phyloP scores from a whole-genome alignment of 2,888 invertebrate genomes.

The Cephalotes varians region DNA sequence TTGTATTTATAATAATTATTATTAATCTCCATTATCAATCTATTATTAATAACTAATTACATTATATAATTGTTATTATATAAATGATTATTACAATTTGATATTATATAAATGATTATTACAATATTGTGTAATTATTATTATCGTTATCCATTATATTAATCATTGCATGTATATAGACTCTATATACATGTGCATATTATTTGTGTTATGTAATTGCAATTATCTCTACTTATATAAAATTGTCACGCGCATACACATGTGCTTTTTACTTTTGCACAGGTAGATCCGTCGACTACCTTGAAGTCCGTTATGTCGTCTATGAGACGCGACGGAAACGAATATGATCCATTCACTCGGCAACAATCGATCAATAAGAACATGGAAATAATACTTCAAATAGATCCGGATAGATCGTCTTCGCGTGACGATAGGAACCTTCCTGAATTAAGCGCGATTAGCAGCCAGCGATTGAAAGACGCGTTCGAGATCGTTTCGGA shows the following conservation, averaged over 20 bases:
- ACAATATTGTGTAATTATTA: not conserved
- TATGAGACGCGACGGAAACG: not conserved
- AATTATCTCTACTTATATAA: conserved; percentile 12
- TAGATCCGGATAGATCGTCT: not conserved
- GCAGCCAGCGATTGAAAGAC: not conserved
- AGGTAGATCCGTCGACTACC: not conserved
- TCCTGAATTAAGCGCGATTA: not conserved
- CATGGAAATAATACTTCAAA: not conserved
- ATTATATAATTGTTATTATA: too few species aligned
- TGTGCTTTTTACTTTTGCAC: not conserved
- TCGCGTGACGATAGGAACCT: not conserved
- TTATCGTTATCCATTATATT: not conserved
- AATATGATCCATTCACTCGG: not conserved
- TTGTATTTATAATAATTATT: not conserved
- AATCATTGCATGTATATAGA: not conserved
- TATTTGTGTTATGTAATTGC: not conserved
- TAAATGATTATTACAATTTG: too few species aligned
- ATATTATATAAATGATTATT: not conserved
- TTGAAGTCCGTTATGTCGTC: not conserved
- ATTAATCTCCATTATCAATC: not conserved
- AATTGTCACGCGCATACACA: not conserved
- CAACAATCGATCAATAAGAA: not conserved
- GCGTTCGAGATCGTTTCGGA: not conserved
- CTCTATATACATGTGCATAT: not conserved
- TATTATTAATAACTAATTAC: too few species aligned